phyloP scores from a whole-genome alignment of 30 jellyfish, hydroid and myxozoan genomes.

The Turritopsis dohrnii region DNA sequence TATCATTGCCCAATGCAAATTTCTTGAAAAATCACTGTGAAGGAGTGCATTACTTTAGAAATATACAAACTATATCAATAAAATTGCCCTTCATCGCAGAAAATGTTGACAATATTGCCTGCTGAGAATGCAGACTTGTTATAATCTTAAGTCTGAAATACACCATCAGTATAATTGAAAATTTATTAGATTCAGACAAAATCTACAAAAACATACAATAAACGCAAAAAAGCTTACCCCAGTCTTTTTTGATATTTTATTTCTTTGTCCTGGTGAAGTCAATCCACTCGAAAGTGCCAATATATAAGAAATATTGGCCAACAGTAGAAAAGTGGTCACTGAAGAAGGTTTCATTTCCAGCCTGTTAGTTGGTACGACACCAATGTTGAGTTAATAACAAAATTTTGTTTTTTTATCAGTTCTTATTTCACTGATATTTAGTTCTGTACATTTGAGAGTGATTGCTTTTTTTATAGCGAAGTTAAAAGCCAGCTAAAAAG shows the following conservation, averaged over 20 bases:
- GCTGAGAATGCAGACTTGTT: too few species aligned
- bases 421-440: not conserved
- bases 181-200: too few species aligned
- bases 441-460: not conserved
- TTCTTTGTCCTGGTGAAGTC: not conserved
- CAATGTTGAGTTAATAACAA: not conserved
- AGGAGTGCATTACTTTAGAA: too few species aligned
- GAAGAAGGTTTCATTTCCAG: not conserved
- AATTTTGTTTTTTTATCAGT: not conserved
- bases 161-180: too few species aligned
- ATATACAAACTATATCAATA: too few species aligned
- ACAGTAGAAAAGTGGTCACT: not conserved
- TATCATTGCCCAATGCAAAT: too few species aligned
- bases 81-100: too few species aligned
- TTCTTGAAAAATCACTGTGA: too few species aligned
- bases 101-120: too few species aligned
- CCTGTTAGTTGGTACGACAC: not conserved
- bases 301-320: not conserved
- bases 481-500: not conserved
- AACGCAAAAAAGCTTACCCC: not conserved
- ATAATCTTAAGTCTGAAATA: too few species aligned
- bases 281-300: not conserved
- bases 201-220: too few species aligned
- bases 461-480: not conserved
- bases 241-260: not conserved